phyloP scores from a whole-genome alignment of 1,140 invertebrate species.

The Latrodectus geometricus region DNA sequence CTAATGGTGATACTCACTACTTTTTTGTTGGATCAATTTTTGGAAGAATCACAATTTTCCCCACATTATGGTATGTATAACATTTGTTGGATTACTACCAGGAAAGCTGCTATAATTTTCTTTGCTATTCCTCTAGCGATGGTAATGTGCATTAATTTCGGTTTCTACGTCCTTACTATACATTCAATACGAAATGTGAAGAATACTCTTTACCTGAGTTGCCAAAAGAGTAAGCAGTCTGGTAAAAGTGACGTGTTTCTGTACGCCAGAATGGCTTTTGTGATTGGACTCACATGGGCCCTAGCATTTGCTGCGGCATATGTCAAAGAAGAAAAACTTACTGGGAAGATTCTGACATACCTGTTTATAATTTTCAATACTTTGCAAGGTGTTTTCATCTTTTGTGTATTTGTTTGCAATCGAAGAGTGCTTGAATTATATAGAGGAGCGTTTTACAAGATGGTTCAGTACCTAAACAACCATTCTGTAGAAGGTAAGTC shows the following conservation, averaged over 20 bases:
- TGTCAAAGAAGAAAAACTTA: slow-evolving; percentile 64
- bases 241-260: slow-evolving; percentile 68
- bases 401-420: slow-evolving; percentile 63
- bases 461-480: background rate
- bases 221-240: slow-evolving; percentile 55
- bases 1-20: slow-evolving; percentile 66
- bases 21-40: slow-evolving; percentile 66
- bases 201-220: slow-evolving; percentile 44
- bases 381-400: slow-evolving; percentile 63
- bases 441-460: background rate
- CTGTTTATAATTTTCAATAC: slow-evolving; percentile 63
- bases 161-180: slow-evolving; percentile 69
- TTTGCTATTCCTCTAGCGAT: slow-evolving; percentile 69
- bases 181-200: slow-evolving; percentile 66
- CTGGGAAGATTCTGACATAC: slow-evolving; percentile 60
- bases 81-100: slow-evolving; percentile 70
- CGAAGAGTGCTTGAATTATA: slow-evolving; percentile 37
- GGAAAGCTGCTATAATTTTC: slow-evolving; percentile 66
- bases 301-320: slow-evolving; percentile 68
- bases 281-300: slow-evolving; percentile 71
- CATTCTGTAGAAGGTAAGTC: background rate
- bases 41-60: slow-evolving; percentile 48
- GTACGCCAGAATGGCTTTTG: slow-evolving; percentile 69
- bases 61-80: slow-evolving; percentile 37
- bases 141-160: slow-evolving; percentile 67